A percentile compares a stretch with the other conserved stretches of the same genome.
Evolutionary conservation across 2,113 vertebrate genomes (phyloP).

Genomic region (Axis porcinus): DNA sequence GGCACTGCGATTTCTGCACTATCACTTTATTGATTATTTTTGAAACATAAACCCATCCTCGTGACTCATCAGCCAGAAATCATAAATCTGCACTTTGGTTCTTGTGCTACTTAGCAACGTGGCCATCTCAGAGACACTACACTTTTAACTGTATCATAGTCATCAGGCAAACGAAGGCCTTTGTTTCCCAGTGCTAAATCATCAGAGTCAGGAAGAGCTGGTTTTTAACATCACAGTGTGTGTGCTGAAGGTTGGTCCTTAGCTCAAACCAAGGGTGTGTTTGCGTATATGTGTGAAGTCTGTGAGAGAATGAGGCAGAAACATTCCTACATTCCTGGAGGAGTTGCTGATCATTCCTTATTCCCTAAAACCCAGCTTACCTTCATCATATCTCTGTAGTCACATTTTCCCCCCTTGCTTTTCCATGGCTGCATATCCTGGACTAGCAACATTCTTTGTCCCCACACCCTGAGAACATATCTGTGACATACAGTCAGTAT

Average conservation of each 20-base stretch:
- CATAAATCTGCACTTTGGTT: slow-evolving; percentile 14
- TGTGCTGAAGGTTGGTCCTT: neutral
- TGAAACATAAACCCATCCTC: neutral
- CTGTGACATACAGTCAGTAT: neutral
- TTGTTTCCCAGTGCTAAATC: neutral
- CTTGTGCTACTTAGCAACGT: neutral
- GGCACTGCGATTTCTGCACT: neutral
- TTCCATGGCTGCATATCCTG: neutral
- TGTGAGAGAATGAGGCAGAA: neutral
- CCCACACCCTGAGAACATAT: neutral
- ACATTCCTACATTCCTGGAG: neutral
- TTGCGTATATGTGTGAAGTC: neutral
- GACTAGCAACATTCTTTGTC: neutral
- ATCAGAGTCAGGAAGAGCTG: neutral
- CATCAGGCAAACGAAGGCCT: neutral
- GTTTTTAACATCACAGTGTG: neutral
- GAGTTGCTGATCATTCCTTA: neutral
- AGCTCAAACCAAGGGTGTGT: neutral
- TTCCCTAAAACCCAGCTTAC: neutral
- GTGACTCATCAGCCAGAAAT: neutral
- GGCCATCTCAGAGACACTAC: neutral
- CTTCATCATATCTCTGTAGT: neutral
- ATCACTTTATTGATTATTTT: slow-evolving; percentile 28
- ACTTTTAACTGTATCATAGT: neutral
- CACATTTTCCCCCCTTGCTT: neutral